A percentile compares a stretch with the other conserved stretches of the same genome.
These are phyloP conservation scores for Lagocephalus sceleratus DNA, from an alignment of 2,797 vertebrate species.

Conservation along the genomic window DNA sequence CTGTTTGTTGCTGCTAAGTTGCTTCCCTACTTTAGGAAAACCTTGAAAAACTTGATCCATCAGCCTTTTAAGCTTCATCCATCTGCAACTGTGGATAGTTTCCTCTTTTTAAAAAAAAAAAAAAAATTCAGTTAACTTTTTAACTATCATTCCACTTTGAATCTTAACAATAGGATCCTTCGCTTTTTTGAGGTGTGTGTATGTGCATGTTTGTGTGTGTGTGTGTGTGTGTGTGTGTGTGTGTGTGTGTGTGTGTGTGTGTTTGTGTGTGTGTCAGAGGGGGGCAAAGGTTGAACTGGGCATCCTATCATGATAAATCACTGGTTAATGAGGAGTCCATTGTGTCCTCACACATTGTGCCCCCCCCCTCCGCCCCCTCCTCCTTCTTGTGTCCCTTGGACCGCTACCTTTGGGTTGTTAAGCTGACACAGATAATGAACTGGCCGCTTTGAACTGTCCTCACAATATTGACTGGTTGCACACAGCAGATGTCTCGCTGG, in stretches of 20 bases:
- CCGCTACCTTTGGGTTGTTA: slow-evolving; percentile 95
- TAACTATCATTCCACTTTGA: slow-evolving; percentile 64
- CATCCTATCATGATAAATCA: slow-evolving; percentile 99
- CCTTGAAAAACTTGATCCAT: too few species aligned
- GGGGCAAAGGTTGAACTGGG: slow-evolving; percentile 92
- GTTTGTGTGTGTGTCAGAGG: slow-evolving; percentile 45
- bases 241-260: slow-evolving; percentile 43
- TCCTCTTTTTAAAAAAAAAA: slow-evolving; percentile 32
- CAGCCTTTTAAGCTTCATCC: too few species aligned
- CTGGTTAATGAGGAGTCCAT: slow-evolving; percentile 95
- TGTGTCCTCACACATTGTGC: slow-evolving; percentile 77
- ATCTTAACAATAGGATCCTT: slow-evolving; percentile 77
- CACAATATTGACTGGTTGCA: slow-evolving; percentile 96
- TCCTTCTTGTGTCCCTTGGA: slow-evolving; percentile 86
- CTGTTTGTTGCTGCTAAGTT: too few species aligned
- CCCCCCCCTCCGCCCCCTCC: slow-evolving; percentile 66
- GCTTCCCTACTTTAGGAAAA: too few species aligned
- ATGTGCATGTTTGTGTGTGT: slow-evolving; percentile 31
- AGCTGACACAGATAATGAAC: slow-evolving; percentile 95
- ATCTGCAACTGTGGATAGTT: slow-evolving; percentile 14
- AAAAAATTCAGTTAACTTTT: slow-evolving; percentile 66
- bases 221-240: slow-evolving; percentile 35
- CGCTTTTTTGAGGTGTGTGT: slow-evolving; percentile 43
- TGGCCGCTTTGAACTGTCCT: slow-evolving; percentile 92
- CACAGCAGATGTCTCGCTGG: slow-evolving; percentile 93